These are phyloP conservation scores for Podargus strigoides DNA, from an alignment of 2,797 vertebrate species.

Conservation along the genomic window DNA sequence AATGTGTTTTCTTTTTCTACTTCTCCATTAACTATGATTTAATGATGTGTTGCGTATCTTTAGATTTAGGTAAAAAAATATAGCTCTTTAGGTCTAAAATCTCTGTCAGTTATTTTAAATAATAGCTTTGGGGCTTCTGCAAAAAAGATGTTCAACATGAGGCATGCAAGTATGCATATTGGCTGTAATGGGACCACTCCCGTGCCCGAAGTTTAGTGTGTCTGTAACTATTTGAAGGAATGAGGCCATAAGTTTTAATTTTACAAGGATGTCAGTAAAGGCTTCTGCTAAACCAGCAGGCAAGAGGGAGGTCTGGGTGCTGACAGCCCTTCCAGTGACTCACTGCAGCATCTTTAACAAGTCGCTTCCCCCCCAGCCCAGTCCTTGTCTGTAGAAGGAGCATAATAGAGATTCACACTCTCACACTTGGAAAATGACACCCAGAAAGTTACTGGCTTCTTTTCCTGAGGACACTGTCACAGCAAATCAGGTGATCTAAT, in stretches of 20 bases:
- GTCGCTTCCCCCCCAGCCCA: rapidly evolving
- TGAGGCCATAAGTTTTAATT: neutral
- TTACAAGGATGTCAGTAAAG: neutral
- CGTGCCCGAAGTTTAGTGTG: neutral
- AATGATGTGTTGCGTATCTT: neutral
- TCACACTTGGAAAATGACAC: neutral
- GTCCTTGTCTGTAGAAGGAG: neutral
- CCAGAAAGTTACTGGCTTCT: neutral
- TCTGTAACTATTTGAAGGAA: neutral
- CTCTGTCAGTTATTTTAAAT: neutral
- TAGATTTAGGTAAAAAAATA: neutral
- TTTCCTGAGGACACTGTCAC: neutral
- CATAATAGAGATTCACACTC: neutral
- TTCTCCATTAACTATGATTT: neutral
- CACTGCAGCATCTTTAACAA: neutral
- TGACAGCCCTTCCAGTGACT: neutral
- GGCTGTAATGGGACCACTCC: neutral
- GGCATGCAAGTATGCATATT: neutral
- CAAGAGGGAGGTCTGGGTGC: neutral
- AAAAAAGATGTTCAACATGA: neutral
- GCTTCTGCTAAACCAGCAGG: neutral
- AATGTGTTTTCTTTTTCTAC: neutral
- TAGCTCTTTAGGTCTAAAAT: neutral
- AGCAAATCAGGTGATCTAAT: neutral
- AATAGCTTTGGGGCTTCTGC: neutral